Evolutionary conservation across 2,888 invertebrate genomes (phyloP).

Genomic region (Lutraria lutraria): DNA sequence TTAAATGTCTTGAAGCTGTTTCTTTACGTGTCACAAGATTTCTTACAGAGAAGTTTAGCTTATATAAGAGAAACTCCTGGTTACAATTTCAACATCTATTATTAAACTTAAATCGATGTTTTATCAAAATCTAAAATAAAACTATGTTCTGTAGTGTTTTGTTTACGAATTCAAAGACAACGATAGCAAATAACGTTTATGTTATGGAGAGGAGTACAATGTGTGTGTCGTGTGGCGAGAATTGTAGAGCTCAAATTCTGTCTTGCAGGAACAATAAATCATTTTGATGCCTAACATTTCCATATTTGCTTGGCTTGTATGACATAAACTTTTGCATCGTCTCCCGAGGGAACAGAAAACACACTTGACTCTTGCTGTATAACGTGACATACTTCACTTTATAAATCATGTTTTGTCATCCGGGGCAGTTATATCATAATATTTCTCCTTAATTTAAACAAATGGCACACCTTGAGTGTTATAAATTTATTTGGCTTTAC

Average conservation of each 20-base stretch:
- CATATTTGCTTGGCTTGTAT: neutral
- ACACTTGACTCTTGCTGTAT: neutral
- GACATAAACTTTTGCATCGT: neutral
- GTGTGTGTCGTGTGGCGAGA: neutral
- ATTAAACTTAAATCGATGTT: too few relatives aligned
- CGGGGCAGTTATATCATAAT: neutral
- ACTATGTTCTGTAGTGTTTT: too few relatives aligned
- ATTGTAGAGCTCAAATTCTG: neutral
- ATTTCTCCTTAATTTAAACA: neutral
- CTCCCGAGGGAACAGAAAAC: neutral
- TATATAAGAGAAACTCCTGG: too few relatives aligned
- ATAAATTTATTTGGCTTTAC: neutral
- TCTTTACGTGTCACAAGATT: too few relatives aligned
- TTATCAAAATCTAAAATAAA: too few relatives aligned
- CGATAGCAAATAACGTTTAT: neutral
- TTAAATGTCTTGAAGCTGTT: too few relatives aligned
- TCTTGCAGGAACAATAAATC: constrained; percentile 1
- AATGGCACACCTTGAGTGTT: neutral
- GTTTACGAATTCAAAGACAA: too few relatives aligned
- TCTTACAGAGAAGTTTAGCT: too few relatives aligned
- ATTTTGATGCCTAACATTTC: neutral
- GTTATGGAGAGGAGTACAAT: neutral
- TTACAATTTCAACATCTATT: too few relatives aligned
- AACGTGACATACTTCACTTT: neutral
- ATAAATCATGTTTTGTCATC: neutral